Percentiles rank a stretch among this genome's conserved stretches.
phyloP scores from a whole-genome alignment of 1,140 invertebrate species.

The Lethocerus indicus region DNA sequence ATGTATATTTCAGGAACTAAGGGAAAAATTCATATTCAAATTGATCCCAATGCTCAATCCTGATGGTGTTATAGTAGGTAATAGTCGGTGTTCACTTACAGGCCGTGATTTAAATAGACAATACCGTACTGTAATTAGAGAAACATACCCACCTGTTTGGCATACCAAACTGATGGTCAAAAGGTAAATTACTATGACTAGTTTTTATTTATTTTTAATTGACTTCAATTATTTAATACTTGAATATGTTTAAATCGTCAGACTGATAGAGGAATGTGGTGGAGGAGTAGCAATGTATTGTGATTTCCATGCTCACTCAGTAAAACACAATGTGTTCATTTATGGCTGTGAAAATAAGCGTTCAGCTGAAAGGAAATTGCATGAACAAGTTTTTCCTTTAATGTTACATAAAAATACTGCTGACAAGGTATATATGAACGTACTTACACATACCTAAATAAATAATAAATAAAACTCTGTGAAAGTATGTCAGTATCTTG shows the following conservation, averaged over 20 bases:
- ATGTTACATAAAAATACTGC: constrained; percentile 86
- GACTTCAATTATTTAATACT: neutral
- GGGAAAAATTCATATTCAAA: constrained; percentile 91
- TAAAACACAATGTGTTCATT: constrained; percentile 88
- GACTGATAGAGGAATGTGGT: constrained; percentile 78
- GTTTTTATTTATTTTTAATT: neutral
- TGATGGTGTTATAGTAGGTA: constrained; percentile 89
- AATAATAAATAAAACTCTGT: neutral
- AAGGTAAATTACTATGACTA: constrained; percentile 30
- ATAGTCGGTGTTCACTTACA: constrained; percentile 73
- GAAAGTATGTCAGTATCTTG: too few relatives aligned
- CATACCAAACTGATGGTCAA: constrained; percentile 79
- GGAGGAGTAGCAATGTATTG: constrained; percentile 87
- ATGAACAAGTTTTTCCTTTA: constrained; percentile 79
- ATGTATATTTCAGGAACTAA: constrained; percentile 41
- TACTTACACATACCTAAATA: neutral
- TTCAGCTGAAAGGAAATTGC: constrained; percentile 47
- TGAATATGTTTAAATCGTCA: constrained; percentile 19
- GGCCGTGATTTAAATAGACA: constrained; percentile 78
- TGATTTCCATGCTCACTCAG: constrained; percentile 89
- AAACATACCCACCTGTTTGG: constrained; percentile 85
- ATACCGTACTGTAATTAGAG: constrained; percentile 71
- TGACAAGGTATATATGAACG: constrained; percentile 51
- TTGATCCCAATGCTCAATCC: constrained; percentile 88
- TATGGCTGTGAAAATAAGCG: constrained; percentile 87